Evolutionary conservation across 2,888 invertebrate species (phyloP).

Genomic region (Andrena camellia): DNA sequence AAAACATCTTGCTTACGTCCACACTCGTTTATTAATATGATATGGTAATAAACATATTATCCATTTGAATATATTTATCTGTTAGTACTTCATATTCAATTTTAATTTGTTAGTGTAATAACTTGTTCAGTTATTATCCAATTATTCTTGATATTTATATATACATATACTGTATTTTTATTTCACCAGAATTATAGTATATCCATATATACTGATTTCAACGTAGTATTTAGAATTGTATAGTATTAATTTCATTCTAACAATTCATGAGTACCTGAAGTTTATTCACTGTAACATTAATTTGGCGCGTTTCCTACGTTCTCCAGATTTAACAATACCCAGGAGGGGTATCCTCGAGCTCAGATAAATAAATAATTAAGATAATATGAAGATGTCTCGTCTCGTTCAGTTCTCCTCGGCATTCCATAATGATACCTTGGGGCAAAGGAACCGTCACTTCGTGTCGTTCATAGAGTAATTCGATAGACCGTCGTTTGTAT

Average conservation of each 20-base stretch:
- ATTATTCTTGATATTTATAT: too few relatives aligned
- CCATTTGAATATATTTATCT: neutral
- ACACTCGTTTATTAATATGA: neutral
- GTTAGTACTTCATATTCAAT: neutral
- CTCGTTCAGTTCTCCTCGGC: slow-evolving; percentile 57
- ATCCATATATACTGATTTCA: too few relatives aligned
- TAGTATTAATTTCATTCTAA: neutral
- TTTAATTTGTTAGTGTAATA: neutral
- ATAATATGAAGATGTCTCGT: slow-evolving; percentile 55
- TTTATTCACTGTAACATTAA: too few relatives aligned
- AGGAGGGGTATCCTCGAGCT: slow-evolving; percentile 31
- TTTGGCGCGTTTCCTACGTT: neutral
- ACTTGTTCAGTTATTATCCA: neutral
- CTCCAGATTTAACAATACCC: neutral
- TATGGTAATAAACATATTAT: neutral
- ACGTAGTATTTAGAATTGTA: too few relatives aligned
- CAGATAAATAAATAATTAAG: slow-evolving; percentile 60
- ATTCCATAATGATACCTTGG: slow-evolving; percentile 69
- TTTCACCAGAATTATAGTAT: neutral
- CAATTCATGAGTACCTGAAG: neutral
- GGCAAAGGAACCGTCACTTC: slow-evolving; percentile 69
- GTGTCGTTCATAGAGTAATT: slow-evolving; percentile 71
- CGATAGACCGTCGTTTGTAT: slow-evolving; percentile 61
- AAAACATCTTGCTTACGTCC: slow-evolving; percentile 5
- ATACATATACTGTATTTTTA: neutral